A percentile compares a stretch with the other conserved stretches of the same genome.
phyloP scores from a whole-genome alignment of 2,888 invertebrate genomes.

The Nemurella pictetii region DNA sequence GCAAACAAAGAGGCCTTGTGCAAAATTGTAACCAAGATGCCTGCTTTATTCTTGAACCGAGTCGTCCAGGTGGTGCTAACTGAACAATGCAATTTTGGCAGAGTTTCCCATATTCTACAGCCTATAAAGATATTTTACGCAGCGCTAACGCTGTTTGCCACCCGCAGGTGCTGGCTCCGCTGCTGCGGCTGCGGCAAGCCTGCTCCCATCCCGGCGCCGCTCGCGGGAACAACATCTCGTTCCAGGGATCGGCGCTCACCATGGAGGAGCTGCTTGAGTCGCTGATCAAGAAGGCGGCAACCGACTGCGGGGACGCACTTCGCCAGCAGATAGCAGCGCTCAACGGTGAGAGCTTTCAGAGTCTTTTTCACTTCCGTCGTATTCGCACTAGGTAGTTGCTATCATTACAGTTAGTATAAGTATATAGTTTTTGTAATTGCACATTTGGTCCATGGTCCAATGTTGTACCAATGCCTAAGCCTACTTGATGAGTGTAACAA shows the following conservation, averaged over 20 bases:
- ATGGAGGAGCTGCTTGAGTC: constrained; percentile 68
- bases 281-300: constrained; percentile 62
- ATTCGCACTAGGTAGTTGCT: neutral
- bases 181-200: constrained; percentile 68
- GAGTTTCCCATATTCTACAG: no score
- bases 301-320: constrained; percentile 65
- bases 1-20: no score
- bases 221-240: constrained; percentile 57
- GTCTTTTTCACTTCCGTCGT: neutral
- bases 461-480: no score
- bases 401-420: neutral
- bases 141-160: no score
- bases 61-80: no score
- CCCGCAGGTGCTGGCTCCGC: constrained; percentile 51
- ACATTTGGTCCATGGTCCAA: no score
- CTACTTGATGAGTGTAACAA: no score
- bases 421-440: no score
- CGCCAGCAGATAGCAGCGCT: constrained; percentile 64
- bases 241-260: constrained; percentile 58
- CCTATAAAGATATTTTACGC: no score
- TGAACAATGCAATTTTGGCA: no score
- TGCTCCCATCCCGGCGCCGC: constrained; percentile 71
- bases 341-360: constrained; percentile 57
- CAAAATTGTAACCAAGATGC: no score
- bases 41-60: no score